A percentile compares a stretch with the other conserved stretches of the same genome.
Evolutionary conservation across 2,888 invertebrate species (phyloP).

Genomic region (Rotaria macrura): DNA sequence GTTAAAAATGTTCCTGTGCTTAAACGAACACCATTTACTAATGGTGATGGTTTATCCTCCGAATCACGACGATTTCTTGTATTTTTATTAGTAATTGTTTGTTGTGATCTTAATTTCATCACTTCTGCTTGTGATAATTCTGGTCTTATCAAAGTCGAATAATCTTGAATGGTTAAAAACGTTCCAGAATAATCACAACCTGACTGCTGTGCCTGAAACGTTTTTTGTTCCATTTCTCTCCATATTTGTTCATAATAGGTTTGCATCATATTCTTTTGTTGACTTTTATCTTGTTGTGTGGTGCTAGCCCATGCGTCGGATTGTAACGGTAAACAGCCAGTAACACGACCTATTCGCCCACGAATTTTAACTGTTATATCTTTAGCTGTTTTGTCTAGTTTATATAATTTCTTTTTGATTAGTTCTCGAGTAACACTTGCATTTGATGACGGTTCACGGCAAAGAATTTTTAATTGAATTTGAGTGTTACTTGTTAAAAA

Average conservation of each 20-base stretch:
- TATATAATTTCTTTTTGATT: not conserved
- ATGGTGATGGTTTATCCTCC: not conserved
- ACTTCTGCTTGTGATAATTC: not conserved
- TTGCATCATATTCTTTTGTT: not conserved
- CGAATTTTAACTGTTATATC: not conserved
- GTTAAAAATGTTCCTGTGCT: not conserved
- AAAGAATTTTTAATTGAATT: slow-evolving; percentile 1
- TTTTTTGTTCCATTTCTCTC: slow-evolving; percentile 4
- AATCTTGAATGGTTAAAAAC: not conserved
- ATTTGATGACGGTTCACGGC: not conserved
- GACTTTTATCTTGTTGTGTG: not conserved
- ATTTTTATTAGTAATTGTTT: not conserved
- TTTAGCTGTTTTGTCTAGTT: not conserved
- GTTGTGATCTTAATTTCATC: not conserved
- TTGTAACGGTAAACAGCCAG: not conserved
- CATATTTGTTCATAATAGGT: not conserved
- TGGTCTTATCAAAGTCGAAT: not conserved
- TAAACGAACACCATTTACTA: not conserved
- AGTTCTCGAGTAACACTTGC: not conserved
- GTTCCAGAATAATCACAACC: not conserved
- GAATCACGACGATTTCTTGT: not conserved
- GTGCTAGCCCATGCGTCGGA: not conserved
- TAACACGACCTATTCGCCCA: not conserved
- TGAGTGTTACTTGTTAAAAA: not conserved
- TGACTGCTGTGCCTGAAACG: not conserved